Conservation (phyloP, 2,888 invertebrate genomes). For the Deilephila porcellus region DNA sequence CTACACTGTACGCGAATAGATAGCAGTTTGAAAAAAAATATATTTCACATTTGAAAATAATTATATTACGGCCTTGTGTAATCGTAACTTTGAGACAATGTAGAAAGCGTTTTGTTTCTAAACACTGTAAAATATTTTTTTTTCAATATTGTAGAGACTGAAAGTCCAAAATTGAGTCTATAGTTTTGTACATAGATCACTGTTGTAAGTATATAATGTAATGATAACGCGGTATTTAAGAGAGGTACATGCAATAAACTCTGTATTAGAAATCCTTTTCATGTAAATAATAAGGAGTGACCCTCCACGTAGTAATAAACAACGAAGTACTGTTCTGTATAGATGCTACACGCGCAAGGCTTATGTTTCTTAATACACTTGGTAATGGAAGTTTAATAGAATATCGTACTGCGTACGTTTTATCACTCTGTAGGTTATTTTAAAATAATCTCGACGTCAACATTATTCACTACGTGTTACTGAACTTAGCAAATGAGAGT, state of each 20-base stretch:
- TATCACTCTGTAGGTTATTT: constrained; percentile 20
- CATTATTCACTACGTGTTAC: constrained; percentile 18
- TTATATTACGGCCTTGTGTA: constrained; percentile 77
- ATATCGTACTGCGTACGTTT: constrained; percentile 15
- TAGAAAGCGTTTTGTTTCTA: constrained; percentile 65
- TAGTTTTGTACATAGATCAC: constrained; percentile 83
- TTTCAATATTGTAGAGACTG: constrained; percentile 80
- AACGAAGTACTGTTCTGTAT: constrained; percentile 35
- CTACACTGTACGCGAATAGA: constrained; percentile 33
- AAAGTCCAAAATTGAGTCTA: constrained; percentile 84
- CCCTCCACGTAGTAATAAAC: constrained; percentile 47
- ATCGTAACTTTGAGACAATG: constrained; percentile 66
- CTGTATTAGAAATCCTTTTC: constrained; percentile 75
- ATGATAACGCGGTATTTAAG: constrained; percentile 77
- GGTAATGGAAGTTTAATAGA: constrained; percentile 22
- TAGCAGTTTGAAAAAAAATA: not conserved
- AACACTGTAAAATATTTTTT: constrained; percentile 69
- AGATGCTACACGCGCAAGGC: constrained; percentile 18
- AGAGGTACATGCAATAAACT: constrained; percentile 80
- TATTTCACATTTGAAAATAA: constrained; percentile 44
- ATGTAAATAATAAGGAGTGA: constrained; percentile 72
- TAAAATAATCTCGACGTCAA: constrained; percentile 23
- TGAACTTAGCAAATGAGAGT: constrained; percentile 12
- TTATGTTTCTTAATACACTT: constrained; percentile 28
- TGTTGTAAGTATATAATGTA: constrained; percentile 82